Evolutionary conservation across 2,113 vertebrate species (phyloP).

Genomic region (Recurvirostra avosetta): DNA sequence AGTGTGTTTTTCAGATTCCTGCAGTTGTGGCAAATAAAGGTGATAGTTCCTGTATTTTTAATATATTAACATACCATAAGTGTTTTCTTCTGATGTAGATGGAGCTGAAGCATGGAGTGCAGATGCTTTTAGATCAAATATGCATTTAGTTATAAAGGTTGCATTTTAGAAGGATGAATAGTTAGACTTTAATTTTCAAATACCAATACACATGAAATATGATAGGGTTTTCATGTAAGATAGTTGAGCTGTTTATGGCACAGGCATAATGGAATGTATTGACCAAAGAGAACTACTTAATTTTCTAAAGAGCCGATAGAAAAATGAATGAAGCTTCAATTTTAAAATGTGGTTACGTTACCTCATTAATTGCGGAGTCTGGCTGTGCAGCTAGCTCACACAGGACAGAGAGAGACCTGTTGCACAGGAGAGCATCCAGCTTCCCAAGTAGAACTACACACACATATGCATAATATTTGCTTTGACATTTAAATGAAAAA

Average conservation of each 20-base stretch:
- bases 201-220: background rate
- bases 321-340: background rate
- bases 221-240: background rate
- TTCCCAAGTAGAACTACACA: background rate
- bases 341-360: background rate
- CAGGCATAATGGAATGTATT: background rate
- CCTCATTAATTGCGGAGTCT: background rate
- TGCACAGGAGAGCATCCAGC: background rate
- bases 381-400: background rate
- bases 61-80: background rate
- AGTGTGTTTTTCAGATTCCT: background rate
- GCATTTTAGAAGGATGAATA: background rate
- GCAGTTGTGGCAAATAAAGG: background rate
- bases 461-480: background rate
- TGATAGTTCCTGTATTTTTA: background rate
- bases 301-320: background rate
- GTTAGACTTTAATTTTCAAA: background rate
- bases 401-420: background rate
- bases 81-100: background rate
- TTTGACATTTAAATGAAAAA: background rate
- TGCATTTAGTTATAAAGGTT: background rate
- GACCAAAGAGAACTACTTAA: background rate
- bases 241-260: background rate
- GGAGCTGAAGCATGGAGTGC: background rate
- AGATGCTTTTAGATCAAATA: background rate